phyloP scores from a whole-genome alignment of 2,113 vertebrate genomes.

The Tetrao urogallus region DNA sequence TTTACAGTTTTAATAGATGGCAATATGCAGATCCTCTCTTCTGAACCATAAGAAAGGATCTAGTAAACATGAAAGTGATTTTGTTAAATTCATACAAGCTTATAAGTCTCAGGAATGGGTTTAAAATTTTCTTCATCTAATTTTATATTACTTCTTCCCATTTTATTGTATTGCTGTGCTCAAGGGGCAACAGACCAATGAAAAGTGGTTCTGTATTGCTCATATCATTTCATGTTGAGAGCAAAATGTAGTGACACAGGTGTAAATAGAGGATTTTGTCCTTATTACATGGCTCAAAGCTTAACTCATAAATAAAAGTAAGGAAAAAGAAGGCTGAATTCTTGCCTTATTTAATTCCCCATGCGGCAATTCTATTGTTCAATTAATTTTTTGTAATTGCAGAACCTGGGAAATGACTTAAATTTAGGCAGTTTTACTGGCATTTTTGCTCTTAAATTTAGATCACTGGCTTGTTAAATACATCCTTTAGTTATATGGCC shows the following conservation, averaged over 20 bases:
- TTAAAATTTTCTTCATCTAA: neutral
- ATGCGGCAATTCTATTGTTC: neutral
- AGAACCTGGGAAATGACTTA: neutral
- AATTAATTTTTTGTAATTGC: neutral
- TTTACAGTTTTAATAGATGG: neutral
- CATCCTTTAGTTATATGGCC: neutral
- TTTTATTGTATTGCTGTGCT: neutral
- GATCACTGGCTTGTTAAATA: neutral
- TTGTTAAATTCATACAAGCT: neutral
- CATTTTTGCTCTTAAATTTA: neutral
- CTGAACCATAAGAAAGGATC: neutral
- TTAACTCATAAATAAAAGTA: neutral
- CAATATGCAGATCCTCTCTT: fast-evolving
- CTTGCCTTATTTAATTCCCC: neutral
- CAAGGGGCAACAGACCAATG: neutral
- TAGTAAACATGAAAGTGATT: neutral
- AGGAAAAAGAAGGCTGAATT: neutral
- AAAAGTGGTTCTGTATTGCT: neutral
- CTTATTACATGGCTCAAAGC: neutral
- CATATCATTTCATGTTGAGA: neutral
- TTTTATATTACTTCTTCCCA: neutral
- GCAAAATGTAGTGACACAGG: neutral
- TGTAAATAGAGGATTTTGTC: neutral
- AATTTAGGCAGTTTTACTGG: neutral
- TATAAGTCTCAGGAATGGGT: neutral